Percentiles rank a stretch among this genome's conserved stretches.
phyloP scores from a whole-genome alignment of 2,888 invertebrate genomes.

The Torymus auratus region DNA sequence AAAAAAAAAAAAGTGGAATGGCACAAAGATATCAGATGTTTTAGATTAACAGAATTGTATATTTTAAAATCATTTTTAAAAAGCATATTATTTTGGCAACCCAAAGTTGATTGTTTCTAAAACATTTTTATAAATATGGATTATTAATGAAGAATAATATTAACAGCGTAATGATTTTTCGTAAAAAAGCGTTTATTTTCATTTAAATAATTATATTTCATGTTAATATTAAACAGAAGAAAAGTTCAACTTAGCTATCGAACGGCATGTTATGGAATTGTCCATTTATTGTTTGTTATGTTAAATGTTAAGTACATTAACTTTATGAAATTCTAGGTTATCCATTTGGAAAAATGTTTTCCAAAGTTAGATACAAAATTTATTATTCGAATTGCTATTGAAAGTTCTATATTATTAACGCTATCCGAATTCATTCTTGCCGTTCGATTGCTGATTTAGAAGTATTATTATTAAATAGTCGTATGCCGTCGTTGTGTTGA shows the following conservation, averaged over 20 bases:
- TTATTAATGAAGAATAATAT: conserved; percentile 44
- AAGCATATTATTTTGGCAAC: conserved; percentile 65
- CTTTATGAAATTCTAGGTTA: conserved; percentile 32
- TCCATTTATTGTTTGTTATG: conserved; percentile 32
- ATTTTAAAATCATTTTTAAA: conserved; percentile 45
- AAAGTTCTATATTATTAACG: conserved; percentile 27
- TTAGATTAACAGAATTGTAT: conserved; percentile 47
- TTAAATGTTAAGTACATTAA: conserved; percentile 28
- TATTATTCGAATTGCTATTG: conserved; percentile 1
- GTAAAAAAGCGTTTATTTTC: conserved; percentile 52
- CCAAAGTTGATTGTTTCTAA: conserved; percentile 67
- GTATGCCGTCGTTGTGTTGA: conserved; percentile 52
- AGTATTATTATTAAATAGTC: conserved; percentile 56
- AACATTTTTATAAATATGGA: conserved; percentile 49
- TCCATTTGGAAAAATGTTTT: conserved; percentile 27
- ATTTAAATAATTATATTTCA: conserved; percentile 55
- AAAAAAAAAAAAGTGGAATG: conserved; percentile 33
- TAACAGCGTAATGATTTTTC: conserved; percentile 37
- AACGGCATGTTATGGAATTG: conserved; percentile 47
- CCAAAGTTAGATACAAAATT: conserved; percentile 22
- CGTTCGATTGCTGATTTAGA: conserved; percentile 55
- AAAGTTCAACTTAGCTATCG: conserved; percentile 45
- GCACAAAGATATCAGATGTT: conserved; percentile 52
- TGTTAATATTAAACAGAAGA: conserved; percentile 52
- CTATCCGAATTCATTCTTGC: conserved; percentile 35